These are phyloP conservation scores for Drosophila atripex DNA, from an alignment of 2,888 invertebrate genomes.

Conservation along the genomic window DNA sequence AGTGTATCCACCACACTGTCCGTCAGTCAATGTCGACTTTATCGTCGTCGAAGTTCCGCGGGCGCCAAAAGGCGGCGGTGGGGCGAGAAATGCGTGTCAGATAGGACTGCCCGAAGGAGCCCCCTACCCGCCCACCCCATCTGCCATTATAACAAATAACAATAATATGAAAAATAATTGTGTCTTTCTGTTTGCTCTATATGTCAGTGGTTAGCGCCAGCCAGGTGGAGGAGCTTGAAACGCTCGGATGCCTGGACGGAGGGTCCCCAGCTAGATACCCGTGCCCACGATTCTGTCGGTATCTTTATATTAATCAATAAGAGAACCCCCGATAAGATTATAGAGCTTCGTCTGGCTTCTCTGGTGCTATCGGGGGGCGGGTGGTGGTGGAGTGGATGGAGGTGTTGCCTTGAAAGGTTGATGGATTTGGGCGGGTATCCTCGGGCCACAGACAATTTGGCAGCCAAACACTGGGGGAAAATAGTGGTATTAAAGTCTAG, in stretches of 20 bases:
- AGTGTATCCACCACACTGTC: conserved; percentile 49
- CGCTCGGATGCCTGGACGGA: background rate
- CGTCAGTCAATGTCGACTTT: conserved; percentile 65
- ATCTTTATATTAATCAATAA: conserved; percentile 70
- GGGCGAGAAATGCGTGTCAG: conserved; percentile 56
- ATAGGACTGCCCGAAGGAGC: conserved; percentile 30
- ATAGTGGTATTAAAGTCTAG: background rate
- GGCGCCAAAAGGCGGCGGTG: conserved; percentile 15
- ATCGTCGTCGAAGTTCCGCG: conserved; percentile 56
- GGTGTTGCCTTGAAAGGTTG: background rate
- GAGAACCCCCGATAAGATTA: conserved; percentile 61
- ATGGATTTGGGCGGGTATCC: conserved; percentile 5
- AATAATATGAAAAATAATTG: conserved; percentile 54
- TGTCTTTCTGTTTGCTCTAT: conserved; percentile 49
- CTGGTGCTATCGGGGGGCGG: conserved; percentile 11
- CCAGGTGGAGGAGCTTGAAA: conserved; percentile 19
- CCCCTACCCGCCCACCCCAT: conserved; percentile 26
- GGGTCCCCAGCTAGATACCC: conserved; percentile 32
- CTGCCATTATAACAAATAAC: conserved; percentile 49
- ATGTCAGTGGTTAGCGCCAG: conserved; percentile 58
- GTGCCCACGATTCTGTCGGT: conserved; percentile 41
- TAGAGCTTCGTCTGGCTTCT: conserved; percentile 29
- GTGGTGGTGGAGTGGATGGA: conserved; percentile 2
- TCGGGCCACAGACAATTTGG: background rate
- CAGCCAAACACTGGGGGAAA: background rate